phyloP scores from a whole-genome alignment of 1,140 invertebrate species.

The Tetramorium simillimum region DNA sequence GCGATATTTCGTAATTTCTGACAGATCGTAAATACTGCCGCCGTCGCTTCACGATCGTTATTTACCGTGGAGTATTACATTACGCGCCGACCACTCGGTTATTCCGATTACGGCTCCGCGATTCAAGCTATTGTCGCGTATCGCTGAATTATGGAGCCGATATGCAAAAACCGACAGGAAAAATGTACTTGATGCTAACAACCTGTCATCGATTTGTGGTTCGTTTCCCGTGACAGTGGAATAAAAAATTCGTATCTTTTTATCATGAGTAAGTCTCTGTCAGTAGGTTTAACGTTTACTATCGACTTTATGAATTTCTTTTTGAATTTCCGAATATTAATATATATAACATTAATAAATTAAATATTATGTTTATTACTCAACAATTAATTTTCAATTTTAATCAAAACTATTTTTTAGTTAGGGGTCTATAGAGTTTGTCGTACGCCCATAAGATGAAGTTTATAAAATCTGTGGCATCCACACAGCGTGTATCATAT shows the following conservation, averaged over 20 bases:
- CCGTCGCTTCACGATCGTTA: slow-evolving; percentile 64
- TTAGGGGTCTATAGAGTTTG: too few relatives aligned
- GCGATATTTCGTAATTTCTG: slow-evolving; percentile 58
- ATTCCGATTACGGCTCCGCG: slow-evolving; percentile 34
- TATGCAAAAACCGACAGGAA: slow-evolving; percentile 25
- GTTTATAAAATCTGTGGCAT: neutral
- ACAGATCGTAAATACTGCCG: slow-evolving; percentile 61
- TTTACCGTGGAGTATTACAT: slow-evolving; percentile 67
- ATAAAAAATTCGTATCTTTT: neutral
- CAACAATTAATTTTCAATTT: neutral
- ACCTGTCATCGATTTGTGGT: neutral
- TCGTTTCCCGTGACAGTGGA: neutral
- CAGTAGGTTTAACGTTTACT: neutral
- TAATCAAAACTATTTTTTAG: neutral
- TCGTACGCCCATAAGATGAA: neutral
- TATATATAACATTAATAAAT: neutral
- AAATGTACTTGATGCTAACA: slow-evolving; percentile 24
- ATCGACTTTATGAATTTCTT: neutral
- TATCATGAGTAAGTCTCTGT: neutral
- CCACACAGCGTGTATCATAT: neutral
- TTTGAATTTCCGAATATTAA: neutral
- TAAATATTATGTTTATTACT: neutral
- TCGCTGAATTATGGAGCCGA: slow-evolving; percentile 55
- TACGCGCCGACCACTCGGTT: slow-evolving; percentile 38
- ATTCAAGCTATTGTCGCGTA: slow-evolving; percentile 16